A percentile compares a stretch with the other conserved stretches of the same genome.
phyloP scores from a whole-genome alignment of 1,140 invertebrate genomes.

The Heliconius melpomene region DNA sequence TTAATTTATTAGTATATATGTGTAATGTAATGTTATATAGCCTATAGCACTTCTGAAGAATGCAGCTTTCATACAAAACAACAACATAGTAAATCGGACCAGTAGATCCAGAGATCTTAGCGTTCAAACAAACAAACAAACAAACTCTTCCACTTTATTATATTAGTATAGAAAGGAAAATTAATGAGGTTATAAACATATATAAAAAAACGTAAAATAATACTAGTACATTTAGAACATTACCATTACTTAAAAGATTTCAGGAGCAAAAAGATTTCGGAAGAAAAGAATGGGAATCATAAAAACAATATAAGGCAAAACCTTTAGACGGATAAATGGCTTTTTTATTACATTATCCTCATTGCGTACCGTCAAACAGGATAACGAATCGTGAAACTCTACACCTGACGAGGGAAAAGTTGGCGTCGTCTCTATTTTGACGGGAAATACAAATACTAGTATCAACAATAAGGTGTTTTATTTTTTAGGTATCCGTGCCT shows the following conservation, averaged over 20 bases:
- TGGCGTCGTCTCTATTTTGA: not conserved
- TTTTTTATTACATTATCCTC: constrained; percentile 11
- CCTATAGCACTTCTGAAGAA: no score
- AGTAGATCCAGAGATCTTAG: no score
- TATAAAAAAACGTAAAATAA: not conserved
- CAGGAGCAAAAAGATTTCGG: not conserved
- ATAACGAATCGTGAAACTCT: constrained; percentile 11
- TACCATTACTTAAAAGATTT: not conserved
- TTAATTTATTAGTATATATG: no score
- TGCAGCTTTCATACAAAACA: no score
- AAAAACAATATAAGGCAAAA: constrained; percentile 16
- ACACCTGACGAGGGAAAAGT: constrained; percentile 8
- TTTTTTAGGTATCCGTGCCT: no score
- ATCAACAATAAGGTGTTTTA: no score
- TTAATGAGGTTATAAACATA: not conserved
- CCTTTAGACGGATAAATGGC: constrained; percentile 14
- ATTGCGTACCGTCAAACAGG: not conserved
- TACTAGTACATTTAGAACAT: not conserved
- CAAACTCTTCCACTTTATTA: no score
- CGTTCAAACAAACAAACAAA: no score
- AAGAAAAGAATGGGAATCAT: not conserved
- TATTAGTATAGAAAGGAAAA: no score
- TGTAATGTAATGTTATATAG: no score
- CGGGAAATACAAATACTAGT: not conserved
- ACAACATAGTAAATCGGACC: no score